These are phyloP conservation scores for Triplophysa tibetana DNA, from an alignment of 2,113 vertebrate genomes.

Conservation along the genomic window DNA sequence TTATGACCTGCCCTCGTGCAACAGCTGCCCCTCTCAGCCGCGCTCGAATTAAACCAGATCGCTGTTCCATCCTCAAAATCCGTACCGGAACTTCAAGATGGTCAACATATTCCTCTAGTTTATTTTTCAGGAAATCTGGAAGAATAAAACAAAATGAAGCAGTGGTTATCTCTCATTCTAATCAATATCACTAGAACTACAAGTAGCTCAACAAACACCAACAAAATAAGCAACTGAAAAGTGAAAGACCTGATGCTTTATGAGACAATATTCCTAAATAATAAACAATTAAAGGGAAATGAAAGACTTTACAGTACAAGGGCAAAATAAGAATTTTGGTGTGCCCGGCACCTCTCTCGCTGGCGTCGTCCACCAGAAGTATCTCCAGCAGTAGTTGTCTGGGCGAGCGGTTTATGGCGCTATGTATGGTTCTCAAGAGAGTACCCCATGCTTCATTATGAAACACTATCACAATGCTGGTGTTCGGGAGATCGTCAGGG, in stretches of 20 bases:
- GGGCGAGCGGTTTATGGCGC: constrained; percentile 88
- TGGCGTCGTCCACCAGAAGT: constrained; percentile 93
- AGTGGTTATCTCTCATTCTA: too few relatives aligned
- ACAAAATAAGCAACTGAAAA: too few relatives aligned
- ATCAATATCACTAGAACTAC: too few relatives aligned
- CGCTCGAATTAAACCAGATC: constrained; percentile 92
- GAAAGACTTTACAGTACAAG: too few relatives aligned
- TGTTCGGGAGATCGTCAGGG: constrained; percentile 87
- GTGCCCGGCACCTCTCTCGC: constrained; percentile 84
- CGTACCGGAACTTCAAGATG: constrained; percentile 82
- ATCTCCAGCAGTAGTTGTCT: constrained; percentile 85
- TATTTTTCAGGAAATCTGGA: constrained; percentile 88
- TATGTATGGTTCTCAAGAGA: constrained; percentile 89
- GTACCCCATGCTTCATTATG: constrained; percentile 99
- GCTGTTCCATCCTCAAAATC: constrained; percentile 92
- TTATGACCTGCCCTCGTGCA: constrained; percentile 89
- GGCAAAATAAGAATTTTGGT: background rate
- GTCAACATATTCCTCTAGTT: constrained; percentile 84
- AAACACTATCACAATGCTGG: constrained; percentile 97
- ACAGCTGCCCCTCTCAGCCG: constrained; percentile 89
- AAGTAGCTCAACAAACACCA: too few relatives aligned
- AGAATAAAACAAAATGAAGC: background rate
- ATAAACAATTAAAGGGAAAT: too few relatives aligned
- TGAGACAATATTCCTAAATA: too few relatives aligned
- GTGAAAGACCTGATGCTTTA: too few relatives aligned